Evolutionary conservation across 1,140 invertebrate species (phyloP).

Genomic region (Holcopasites calliopsidis): DNA sequence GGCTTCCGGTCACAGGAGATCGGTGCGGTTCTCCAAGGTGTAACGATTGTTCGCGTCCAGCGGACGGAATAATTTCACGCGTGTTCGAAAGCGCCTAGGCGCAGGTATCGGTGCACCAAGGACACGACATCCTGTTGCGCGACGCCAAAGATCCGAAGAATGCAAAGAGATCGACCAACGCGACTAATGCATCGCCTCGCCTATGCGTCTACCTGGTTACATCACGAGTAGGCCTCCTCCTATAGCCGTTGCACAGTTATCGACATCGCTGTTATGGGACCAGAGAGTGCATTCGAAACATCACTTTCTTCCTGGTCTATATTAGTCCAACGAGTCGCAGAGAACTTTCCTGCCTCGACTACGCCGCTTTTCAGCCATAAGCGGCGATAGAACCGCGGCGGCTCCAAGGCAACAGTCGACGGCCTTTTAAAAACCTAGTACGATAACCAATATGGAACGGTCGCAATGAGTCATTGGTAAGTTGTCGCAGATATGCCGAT

Average conservation of each 20-base stretch:
- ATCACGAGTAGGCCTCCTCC: constrained; percentile 30
- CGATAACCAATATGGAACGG: constrained; percentile 43
- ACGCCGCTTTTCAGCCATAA: constrained; percentile 37
- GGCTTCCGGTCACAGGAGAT: background rate
- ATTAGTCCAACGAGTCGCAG: background rate
- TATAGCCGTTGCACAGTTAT: background rate
- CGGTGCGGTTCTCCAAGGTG: background rate
- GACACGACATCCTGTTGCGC: constrained; percentile 62
- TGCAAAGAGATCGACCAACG: constrained; percentile 52
- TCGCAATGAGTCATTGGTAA: constrained; percentile 40
- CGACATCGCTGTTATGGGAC: background rate
- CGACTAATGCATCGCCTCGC: constrained; percentile 46
- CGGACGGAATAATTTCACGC: background rate
- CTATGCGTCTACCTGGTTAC: constrained; percentile 41
- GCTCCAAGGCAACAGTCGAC: constrained; percentile 35
- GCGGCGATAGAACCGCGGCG: constrained; percentile 12
- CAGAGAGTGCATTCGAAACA: background rate
- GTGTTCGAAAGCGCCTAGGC: constrained; percentile 10
- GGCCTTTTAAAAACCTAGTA: constrained; percentile 50
- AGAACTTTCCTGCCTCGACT: constrained; percentile 15
- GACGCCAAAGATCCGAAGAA: constrained; percentile 57
- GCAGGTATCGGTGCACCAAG: constrained; percentile 48
- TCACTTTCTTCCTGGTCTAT: constrained; percentile 24
- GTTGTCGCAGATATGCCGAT: constrained; percentile 6
- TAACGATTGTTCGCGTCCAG: background rate